Conservation (phyloP, 2,113 vertebrate species). For the Opisthocomus hoazin region DNA sequence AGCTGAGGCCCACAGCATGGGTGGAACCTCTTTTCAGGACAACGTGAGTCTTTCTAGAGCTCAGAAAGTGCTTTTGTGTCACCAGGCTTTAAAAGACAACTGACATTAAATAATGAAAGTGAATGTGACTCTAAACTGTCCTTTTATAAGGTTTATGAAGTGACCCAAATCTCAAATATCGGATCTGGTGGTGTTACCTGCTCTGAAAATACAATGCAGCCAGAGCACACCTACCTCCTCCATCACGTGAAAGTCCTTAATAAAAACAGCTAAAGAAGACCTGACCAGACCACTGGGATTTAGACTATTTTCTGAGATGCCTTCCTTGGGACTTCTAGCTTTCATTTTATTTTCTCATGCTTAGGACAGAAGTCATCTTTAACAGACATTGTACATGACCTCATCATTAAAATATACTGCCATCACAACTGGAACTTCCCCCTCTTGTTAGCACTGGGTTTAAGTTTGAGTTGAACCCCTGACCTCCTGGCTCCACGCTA, state of each 20-base stretch:
- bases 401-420: neutral
- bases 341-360: neutral
- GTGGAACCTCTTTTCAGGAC: neutral
- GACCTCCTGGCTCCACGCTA: neutral
- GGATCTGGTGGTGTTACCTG: neutral
- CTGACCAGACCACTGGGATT: neutral
- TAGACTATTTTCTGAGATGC: neutral
- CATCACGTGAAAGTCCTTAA: neutral
- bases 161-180: neutral
- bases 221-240: accelerated
- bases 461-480: neutral
- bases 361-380: neutral
- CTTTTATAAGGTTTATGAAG: neutral
- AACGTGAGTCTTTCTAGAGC: neutral
- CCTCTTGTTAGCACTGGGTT: neutral
- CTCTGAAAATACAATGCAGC: neutral
- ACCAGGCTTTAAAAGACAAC: neutral
- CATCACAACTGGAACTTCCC: neutral
- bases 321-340: neutral
- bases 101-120: neutral
- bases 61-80: neutral
- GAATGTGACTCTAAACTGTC: neutral
- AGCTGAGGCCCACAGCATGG: neutral
- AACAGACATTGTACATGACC: neutral
- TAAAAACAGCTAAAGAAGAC: neutral